These are phyloP conservation scores for Phenacoccus solenopsis DNA, from an alignment of 1,140 invertebrate genomes.

Conservation along the genomic window DNA sequence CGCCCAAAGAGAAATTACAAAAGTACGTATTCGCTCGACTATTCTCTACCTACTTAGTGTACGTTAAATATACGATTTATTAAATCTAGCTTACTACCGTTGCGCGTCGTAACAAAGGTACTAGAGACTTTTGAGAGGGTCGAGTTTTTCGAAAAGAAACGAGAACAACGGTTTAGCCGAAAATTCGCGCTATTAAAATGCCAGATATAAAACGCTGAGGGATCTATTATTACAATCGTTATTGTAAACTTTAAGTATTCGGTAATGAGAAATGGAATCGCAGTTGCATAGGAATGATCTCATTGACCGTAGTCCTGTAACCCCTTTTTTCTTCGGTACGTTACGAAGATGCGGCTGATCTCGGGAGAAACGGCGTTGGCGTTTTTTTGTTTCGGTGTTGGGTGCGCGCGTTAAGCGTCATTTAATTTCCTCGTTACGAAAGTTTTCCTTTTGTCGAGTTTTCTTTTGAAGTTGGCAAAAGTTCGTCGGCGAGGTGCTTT, in stretches of 20 bases:
- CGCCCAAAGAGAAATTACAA: neutral
- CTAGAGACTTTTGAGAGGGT: too few species aligned
- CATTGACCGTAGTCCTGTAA: neutral
- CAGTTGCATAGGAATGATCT: slow-evolving; percentile 10
- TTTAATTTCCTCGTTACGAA: neutral
- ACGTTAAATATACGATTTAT: neutral
- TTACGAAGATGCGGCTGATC: too few species aligned
- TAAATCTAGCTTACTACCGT: too few species aligned
- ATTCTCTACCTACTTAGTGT: neutral
- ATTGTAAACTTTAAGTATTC: slow-evolving; percentile 3
- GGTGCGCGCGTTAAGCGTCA: neutral
- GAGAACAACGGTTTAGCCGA: neutral
- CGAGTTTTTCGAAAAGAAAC: too few species aligned
- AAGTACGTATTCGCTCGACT: neutral
- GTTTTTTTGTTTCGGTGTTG: too few species aligned
- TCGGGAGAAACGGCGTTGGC: too few species aligned
- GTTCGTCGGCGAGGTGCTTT: neutral
- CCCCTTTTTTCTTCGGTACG: too few species aligned
- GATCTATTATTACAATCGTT: neutral
- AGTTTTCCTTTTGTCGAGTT: neutral
- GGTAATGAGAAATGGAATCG: slow-evolving; percentile 4
- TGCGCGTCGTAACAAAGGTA: too few species aligned
- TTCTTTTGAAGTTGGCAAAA: neutral
- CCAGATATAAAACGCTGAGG: neutral
- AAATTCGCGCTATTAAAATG: neutral